Conservation (phyloP, 2,888 invertebrate species). For the Caenorhabditis sp. region DNA sequence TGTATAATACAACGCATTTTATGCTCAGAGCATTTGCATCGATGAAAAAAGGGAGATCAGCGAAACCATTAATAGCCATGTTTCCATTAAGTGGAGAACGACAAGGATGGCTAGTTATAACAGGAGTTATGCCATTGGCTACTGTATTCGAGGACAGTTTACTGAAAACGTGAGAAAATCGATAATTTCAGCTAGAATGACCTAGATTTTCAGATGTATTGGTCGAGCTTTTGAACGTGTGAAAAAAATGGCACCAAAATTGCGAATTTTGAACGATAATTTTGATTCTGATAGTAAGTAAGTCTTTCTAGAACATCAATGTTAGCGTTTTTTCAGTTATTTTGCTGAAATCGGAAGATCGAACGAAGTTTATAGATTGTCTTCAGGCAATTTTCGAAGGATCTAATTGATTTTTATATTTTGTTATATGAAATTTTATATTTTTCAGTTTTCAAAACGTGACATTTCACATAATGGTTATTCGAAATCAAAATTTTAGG, state of each 20-base stretch:
- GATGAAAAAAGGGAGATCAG: slow-evolving; percentile 32
- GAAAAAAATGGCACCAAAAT: slow-evolving; percentile 30
- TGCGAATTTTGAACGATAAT: slow-evolving; percentile 35
- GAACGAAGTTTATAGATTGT: slow-evolving; percentile 49
- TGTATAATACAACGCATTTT: slow-evolving; percentile 49
- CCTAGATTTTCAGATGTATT: slow-evolving; percentile 46
- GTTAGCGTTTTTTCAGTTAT: slow-evolving; percentile 44
- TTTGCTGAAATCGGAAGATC: slow-evolving; percentile 45
- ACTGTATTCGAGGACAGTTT: slow-evolving; percentile 43
- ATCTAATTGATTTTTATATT: slow-evolving; percentile 18
- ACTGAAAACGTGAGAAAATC: slow-evolving; percentile 43
- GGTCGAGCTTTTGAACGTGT: slow-evolving; percentile 54
- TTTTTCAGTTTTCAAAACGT: slow-evolving; percentile 14
- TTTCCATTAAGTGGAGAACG: slow-evolving; percentile 42
- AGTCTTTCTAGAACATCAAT: neutral
- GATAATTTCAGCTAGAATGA: neutral
- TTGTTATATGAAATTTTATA: slow-evolving; percentile 1
- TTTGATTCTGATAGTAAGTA: slow-evolving; percentile 47
- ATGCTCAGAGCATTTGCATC: slow-evolving; percentile 48
- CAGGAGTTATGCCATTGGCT: slow-evolving; percentile 57
- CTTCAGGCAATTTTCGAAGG: slow-evolving; percentile 48
- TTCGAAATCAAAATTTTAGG: neutral
- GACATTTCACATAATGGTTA: too few species aligned
- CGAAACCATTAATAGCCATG: slow-evolving; percentile 50
- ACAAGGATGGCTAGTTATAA: slow-evolving; percentile 48